Conservation (phyloP, 2,888 invertebrate genomes). For the Drosophila subsilvestris region DNA sequence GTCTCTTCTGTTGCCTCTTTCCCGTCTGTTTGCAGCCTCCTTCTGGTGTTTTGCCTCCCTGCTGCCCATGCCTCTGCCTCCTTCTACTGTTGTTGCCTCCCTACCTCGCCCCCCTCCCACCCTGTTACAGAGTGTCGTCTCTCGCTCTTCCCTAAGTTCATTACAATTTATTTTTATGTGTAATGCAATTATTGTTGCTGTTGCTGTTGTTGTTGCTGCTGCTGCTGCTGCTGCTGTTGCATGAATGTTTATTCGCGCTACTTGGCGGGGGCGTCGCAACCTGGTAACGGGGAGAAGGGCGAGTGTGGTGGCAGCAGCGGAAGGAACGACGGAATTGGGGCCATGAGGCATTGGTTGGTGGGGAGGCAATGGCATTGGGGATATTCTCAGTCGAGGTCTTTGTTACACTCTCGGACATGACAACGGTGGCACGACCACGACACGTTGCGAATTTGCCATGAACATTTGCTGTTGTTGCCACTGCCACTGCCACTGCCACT, state of each 20-base stretch:
- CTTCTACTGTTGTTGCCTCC: slow-evolving; percentile 11
- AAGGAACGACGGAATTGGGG: background rate
- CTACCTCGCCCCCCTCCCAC: background rate
- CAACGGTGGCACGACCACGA: slow-evolving; percentile 77
- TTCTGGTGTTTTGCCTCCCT: background rate
- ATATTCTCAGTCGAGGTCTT: slow-evolving; percentile 69
- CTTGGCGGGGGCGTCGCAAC: slow-evolving; percentile 43
- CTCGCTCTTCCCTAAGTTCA: slow-evolving; percentile 68
- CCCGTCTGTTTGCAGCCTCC: slow-evolving; percentile 43
- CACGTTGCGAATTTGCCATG: slow-evolving; percentile 78
- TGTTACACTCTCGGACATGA: slow-evolving; percentile 78
- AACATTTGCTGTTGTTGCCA: slow-evolving; percentile 54
- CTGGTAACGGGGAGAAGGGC: background rate
- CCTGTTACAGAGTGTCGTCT: slow-evolving; percentile 34
- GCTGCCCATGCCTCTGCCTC: background rate
- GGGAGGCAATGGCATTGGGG: slow-evolving; percentile 13
- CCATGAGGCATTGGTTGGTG: background rate
- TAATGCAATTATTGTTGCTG: slow-evolving; percentile 76
- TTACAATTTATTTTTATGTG: slow-evolving; percentile 79
- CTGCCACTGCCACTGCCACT: slow-evolving; percentile 34
- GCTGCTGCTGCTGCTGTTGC: slow-evolving; percentile 32
- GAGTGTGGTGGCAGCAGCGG: background rate
- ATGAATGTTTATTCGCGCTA: slow-evolving; percentile 73
- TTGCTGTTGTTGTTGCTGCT: slow-evolving; percentile 42
- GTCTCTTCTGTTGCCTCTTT: slow-evolving; percentile 24